Base-by-base conservation (phyloP, 2,113 vertebrate species). In the Vicugna pacos region DNA sequence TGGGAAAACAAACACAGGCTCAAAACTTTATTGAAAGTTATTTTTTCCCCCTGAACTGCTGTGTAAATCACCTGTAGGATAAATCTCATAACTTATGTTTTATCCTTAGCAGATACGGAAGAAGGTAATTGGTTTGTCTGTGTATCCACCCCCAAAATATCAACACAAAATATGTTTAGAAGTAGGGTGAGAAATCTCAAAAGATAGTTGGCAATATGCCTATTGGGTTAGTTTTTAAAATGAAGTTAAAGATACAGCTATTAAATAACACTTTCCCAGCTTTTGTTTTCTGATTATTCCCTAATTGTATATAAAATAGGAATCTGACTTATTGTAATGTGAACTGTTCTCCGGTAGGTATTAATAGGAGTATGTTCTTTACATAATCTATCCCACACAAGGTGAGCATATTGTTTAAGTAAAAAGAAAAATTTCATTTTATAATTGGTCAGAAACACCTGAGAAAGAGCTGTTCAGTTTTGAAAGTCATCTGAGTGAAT, bases 351-450 rank as follows among this genome's bases (percentile, higher is more conserved):
- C 65, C 94, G 89, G 54, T 1, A 96, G 35, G 5, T 95, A 98
- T 97, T 97, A 97, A 95, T 91, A 95, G 67, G 98, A 93, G 86
- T 16, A 46, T 92, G 15, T 75, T 79, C 64, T 98, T 97, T 96
- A 92, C 30, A 56, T 93, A 97, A 92, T 97, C 79, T 96, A 4
- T 93, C 73, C 76, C 87, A 98, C 89, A 93, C 3, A 94, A 42
- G 20, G 48, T 95, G 50, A 96, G 75, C 93, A 91, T 79, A 97
- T 96, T 98, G 75, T 97, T 97, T 97, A 97, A 98, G 97, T 93
- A 98, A 97, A 97, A 97, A 97, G 32, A 85, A 4, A 92, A 96
- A 93, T 96, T 98, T 98, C 91, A 97, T 97, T 98, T 98, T 97
- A 93, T 97, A 98, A 98, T 97, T 97, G 82, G 76, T 67, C 0